phyloP scores from a whole-genome alignment of 1,140 invertebrate genomes.

The Trachymyrmex septentrionalis region DNA sequence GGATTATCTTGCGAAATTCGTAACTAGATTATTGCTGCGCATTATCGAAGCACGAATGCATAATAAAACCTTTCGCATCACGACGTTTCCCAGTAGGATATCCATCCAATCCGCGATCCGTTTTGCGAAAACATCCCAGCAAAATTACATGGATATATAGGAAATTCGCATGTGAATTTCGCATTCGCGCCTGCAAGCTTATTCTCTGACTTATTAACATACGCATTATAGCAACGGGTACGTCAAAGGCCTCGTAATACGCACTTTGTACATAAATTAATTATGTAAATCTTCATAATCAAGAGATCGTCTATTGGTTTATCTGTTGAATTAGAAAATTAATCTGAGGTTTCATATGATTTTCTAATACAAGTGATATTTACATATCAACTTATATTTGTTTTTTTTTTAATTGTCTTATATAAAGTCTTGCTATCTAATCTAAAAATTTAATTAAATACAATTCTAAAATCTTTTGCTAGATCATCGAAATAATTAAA shows the following conservation, averaged over 20 bases:
- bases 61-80: slow-evolving; percentile 47
- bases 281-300: neutral
- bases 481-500: too few species aligned
- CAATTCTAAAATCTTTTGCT: too few species aligned
- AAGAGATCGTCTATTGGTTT: neutral
- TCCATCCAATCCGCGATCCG: slow-evolving; percentile 19
- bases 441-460: too few species aligned
- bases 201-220: slow-evolving; percentile 42
- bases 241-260: neutral
- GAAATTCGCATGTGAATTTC: neutral
- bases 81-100: slow-evolving; percentile 1
- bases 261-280: neutral
- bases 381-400: neutral
- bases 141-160: slow-evolving; percentile 31
- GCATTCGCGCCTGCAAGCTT: slow-evolving; percentile 1
- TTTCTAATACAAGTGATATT: neutral
- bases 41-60: slow-evolving; percentile 38
- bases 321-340: neutral
- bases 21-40: slow-evolving; percentile 34
- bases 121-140: slow-evolving; percentile 42
- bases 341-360: neutral
- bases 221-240: neutral
- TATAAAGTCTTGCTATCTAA: too few species aligned
- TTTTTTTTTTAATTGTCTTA: slow-evolving; percentile 3
- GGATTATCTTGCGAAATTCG: slow-evolving; percentile 55